Percentiles rank a stretch among this genome's conserved stretches.
Evolutionary conservation across 2,113 vertebrate species (phyloP).

Genomic region (Elanus axillaris): DNA sequence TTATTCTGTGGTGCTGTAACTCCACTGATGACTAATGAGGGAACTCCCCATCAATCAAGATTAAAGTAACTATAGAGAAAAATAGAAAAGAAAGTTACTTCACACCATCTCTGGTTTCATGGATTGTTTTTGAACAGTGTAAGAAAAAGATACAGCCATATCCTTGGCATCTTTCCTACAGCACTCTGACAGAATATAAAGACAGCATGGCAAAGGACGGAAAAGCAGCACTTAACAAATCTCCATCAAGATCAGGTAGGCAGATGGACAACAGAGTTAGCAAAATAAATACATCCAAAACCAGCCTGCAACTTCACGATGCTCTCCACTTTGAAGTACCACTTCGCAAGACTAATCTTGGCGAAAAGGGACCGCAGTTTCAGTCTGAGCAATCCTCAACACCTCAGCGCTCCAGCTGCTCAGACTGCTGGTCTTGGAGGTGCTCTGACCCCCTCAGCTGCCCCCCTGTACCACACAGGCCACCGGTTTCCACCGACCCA

Average conservation of each 20-base stretch:
- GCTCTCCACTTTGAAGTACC: not conserved
- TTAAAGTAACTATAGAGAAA: not conserved
- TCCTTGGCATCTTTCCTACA: not conserved
- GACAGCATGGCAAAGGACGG: not conserved
- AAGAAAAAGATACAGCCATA: not conserved
- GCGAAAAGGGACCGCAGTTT: not conserved
- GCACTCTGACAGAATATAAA: not conserved
- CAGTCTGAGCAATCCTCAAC: not conserved
- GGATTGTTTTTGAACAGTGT: not conserved
- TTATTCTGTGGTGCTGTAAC: not conserved
- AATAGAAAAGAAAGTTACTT: not conserved
- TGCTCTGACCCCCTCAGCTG: not conserved
- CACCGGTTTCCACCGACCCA: not conserved
- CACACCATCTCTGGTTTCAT: not conserved
- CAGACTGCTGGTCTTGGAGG: rapidly evolving
- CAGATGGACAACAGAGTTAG: not conserved
- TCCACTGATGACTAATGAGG: not conserved
- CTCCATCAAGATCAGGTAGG: not conserved
- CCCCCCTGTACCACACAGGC: not conserved
- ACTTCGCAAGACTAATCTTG: not conserved
- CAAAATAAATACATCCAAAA: not conserved
- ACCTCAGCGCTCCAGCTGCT: not conserved
- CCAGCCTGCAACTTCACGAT: not conserved
- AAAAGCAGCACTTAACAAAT: not conserved
- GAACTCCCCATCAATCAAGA: not conserved